Evolutionary conservation across 2,888 invertebrate species (phyloP).

Genomic region (Bibio marci): DNA sequence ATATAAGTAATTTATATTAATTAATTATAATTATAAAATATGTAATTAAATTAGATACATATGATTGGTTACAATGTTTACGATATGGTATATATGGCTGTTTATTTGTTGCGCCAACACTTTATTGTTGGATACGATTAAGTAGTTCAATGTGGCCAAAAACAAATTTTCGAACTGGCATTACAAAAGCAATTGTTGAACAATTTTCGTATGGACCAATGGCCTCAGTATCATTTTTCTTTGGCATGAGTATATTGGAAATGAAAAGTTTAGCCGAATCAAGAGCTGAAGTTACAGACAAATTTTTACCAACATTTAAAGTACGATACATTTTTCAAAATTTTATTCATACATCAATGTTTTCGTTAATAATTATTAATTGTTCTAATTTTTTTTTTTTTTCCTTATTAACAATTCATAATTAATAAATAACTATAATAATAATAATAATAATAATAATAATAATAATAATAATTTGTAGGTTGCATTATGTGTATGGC

Average conservation of each 20-base stretch:
- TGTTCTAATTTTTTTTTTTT: too few relatives aligned
- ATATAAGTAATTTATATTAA: slow-evolving; percentile 2
- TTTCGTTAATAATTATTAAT: too few relatives aligned
- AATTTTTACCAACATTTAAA: slow-evolving; percentile 55
- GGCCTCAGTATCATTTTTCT: slow-evolving; percentile 61
- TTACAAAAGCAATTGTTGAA: slow-evolving; percentile 60
- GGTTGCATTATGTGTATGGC: slow-evolving; percentile 51
- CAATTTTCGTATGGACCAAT: slow-evolving; percentile 58
- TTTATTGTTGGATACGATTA: slow-evolving; percentile 62
- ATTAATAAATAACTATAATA: not conserved
- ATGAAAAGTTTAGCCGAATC: slow-evolving; percentile 45
- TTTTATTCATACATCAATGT: too few relatives aligned
- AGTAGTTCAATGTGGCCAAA: slow-evolving; percentile 64
- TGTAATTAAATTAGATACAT: too few relatives aligned
- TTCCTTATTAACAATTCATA: not conserved
- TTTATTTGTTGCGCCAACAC: slow-evolving; percentile 62
- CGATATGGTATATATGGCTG: slow-evolving; percentile 67
- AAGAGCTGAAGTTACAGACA: slow-evolving; percentile 47
- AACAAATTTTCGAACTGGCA: slow-evolving; percentile 44
- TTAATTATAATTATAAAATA: not conserved
- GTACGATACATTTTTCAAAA: too few relatives aligned
- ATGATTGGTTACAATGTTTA: slow-evolving; percentile 49
- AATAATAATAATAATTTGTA: slow-evolving; percentile 6
- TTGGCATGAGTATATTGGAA: slow-evolving; percentile 58
- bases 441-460: too few relatives aligned